These are phyloP conservation scores for Ethmia dodecea DNA, from an alignment of 2,888 invertebrate genomes.

Conservation along the genomic window DNA sequence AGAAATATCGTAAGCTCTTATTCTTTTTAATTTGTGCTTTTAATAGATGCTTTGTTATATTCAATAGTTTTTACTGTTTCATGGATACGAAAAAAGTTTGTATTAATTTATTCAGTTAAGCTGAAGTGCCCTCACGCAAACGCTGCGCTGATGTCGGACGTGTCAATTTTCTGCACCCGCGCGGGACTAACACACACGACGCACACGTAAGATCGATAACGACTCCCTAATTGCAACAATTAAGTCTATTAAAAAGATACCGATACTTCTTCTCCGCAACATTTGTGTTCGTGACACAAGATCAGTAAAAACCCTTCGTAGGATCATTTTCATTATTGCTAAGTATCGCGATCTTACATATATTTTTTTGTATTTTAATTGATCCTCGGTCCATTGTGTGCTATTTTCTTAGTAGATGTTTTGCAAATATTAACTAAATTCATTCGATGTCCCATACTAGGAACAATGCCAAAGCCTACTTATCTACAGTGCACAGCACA, in stretches of 20 bases:
- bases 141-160: slow-evolving; percentile 24
- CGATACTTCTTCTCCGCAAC: slow-evolving; percentile 42
- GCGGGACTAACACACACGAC: too few species aligned
- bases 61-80: too few species aligned
- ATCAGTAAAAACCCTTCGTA: too few species aligned
- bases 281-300: slow-evolving; percentile 28
- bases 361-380: slow-evolving; percentile 18
- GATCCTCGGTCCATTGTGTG: too few species aligned
- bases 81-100: too few species aligned
- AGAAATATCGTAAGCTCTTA: too few species aligned
- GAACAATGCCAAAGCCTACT: slow-evolving; percentile 18
- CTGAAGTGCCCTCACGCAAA: slow-evolving; percentile 38
- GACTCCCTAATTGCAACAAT: slow-evolving; percentile 52
- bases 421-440: slow-evolving; percentile 20
- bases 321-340: too few species aligned
- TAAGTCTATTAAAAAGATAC: slow-evolving; percentile 29
- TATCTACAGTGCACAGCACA: neutral
- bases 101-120: slow-evolving; percentile 48
- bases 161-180: too few species aligned
- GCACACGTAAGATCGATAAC: slow-evolving; percentile 31
- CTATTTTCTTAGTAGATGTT: neutral
- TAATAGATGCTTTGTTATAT: too few species aligned
- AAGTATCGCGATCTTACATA: neutral
- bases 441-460: slow-evolving; percentile 19
- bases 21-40: too few species aligned